phyloP scores from a whole-genome alignment of 2,888 invertebrate species.

The Tridacna crocea region DNA sequence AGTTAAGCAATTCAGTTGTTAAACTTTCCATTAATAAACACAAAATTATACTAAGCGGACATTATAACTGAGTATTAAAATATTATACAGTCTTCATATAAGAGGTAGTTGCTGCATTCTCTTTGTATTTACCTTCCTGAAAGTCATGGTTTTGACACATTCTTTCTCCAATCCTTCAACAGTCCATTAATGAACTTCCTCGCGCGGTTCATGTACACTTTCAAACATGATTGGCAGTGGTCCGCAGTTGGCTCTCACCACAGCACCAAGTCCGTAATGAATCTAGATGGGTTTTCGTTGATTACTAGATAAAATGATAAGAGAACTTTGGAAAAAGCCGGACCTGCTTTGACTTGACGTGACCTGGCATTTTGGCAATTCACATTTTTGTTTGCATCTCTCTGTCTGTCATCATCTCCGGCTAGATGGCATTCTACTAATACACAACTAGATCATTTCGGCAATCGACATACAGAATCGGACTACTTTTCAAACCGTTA shows the following conservation, averaged over 20 bases:
- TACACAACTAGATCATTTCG: too few relatives aligned
- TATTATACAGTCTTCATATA: too few relatives aligned
- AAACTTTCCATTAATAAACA: too few relatives aligned
- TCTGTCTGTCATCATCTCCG: not conserved
- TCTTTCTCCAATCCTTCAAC: conserved; percentile 3
- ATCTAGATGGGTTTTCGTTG: conserved; percentile 12
- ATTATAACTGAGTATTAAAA: too few relatives aligned
- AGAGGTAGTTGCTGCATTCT: too few relatives aligned
- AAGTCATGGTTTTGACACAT: too few relatives aligned
- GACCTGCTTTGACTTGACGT: not conserved
- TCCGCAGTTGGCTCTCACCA: conserved; percentile 3
- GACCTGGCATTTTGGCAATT: not conserved
- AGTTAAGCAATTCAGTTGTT: too few relatives aligned
- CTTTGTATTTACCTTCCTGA: too few relatives aligned
- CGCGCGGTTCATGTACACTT: not conserved
- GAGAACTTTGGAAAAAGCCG: not conserved
- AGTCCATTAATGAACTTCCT: conserved; percentile 8
- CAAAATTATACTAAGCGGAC: too few relatives aligned
- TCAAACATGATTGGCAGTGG: conserved; percentile 8
- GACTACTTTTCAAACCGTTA: too few relatives aligned
- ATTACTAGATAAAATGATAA: not conserved
- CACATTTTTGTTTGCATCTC: not conserved
- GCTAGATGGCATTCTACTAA: not conserved
- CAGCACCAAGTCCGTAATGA: not conserved
- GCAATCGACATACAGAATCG: too few relatives aligned